These are phyloP conservation scores for Antedon mediterranea DNA, from an alignment of 53 echinoderm and acorn worm species.

Conservation along the genomic window DNA sequence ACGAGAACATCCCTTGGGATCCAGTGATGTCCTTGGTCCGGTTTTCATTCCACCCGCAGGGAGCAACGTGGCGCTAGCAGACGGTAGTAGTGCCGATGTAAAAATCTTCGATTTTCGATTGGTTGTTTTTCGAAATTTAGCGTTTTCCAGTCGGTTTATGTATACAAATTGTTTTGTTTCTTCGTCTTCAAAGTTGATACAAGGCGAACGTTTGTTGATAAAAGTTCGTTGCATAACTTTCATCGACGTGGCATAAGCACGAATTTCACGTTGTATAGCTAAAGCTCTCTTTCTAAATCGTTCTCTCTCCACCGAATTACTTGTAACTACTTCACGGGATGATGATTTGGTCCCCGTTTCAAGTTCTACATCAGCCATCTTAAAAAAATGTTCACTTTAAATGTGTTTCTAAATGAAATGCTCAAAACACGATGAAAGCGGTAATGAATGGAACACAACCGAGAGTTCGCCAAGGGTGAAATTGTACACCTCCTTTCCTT, in stretches of 20 bases:
- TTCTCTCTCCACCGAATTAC: slow-evolving; percentile 28
- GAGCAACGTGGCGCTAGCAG: not conserved
- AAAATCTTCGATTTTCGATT: no score
- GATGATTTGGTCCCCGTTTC: not conserved
- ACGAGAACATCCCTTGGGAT: no score
- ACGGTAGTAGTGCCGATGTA: not conserved
- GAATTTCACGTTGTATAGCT: slow-evolving; percentile 31
- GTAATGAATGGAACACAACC: not conserved
- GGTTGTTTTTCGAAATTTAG: no score
- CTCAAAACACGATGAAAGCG: not conserved
- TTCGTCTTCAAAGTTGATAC: slow-evolving; percentile 4
- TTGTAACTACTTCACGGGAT: slow-evolving; percentile 7
- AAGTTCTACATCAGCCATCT: not conserved
- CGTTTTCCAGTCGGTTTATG: not conserved
- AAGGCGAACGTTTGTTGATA: not conserved
- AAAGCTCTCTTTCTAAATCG: slow-evolving; percentile 21
- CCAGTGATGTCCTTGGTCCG: no score
- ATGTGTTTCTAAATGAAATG: not conserved
- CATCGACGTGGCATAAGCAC: slow-evolving; percentile 29
- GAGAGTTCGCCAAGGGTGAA: not conserved
- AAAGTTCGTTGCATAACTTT: slow-evolving; percentile 18
- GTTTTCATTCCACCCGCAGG: not conserved
- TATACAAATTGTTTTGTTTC: not conserved
- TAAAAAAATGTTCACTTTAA: not conserved
- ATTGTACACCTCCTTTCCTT: not conserved